These are phyloP conservation scores for Drosophila mayri DNA, from an alignment of 1,140 invertebrate genomes.

Conservation along the genomic window DNA sequence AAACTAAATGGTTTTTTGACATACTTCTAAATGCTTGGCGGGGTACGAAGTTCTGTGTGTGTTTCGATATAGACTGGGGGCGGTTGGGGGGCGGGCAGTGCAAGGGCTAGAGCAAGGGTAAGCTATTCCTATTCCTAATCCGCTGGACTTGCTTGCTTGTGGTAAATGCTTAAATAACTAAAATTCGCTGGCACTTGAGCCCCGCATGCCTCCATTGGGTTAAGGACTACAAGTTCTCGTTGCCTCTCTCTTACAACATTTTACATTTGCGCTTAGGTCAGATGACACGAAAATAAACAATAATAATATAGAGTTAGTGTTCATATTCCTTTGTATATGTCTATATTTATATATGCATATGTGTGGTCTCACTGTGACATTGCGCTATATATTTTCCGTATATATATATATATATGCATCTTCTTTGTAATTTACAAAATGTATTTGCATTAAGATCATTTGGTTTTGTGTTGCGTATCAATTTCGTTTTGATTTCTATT, in stretches of 20 bases:
- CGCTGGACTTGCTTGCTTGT: conserved; percentile 44
- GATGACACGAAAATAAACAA: conserved; percentile 41
- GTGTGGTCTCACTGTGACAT: conserved; percentile 24
- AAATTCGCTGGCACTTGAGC: conserved; percentile 72
- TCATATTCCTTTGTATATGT: conserved; percentile 19
- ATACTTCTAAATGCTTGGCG: conserved; percentile 72
- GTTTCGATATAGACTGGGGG: conserved; percentile 27
- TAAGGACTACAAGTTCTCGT: conserved; percentile 53
- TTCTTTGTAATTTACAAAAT: conserved; percentile 65
- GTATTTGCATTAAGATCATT: conserved; percentile 73
- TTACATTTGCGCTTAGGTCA: conserved; percentile 50
- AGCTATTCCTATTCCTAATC: conserved; percentile 18
- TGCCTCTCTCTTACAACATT: conserved; percentile 47
- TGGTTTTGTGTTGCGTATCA: conserved; percentile 74
- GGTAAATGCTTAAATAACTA: conserved; percentile 76
- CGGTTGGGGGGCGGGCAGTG: conserved; percentile 35
- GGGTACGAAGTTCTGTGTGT: conserved; percentile 27
- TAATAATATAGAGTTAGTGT: conserved; percentile 32
- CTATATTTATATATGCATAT: conserved; percentile 2
- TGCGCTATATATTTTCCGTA: conserved; percentile 19
- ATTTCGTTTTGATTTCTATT: conserved; percentile 65
- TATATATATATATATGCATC: conserved; percentile 48
- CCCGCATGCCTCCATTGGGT: conserved; percentile 64
- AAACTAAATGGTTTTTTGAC: conserved; percentile 50
- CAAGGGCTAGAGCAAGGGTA: conserved; percentile 8